Conservation (phyloP, 2,888 invertebrate genomes). For the Zaprionus obscuricornis region DNA sequence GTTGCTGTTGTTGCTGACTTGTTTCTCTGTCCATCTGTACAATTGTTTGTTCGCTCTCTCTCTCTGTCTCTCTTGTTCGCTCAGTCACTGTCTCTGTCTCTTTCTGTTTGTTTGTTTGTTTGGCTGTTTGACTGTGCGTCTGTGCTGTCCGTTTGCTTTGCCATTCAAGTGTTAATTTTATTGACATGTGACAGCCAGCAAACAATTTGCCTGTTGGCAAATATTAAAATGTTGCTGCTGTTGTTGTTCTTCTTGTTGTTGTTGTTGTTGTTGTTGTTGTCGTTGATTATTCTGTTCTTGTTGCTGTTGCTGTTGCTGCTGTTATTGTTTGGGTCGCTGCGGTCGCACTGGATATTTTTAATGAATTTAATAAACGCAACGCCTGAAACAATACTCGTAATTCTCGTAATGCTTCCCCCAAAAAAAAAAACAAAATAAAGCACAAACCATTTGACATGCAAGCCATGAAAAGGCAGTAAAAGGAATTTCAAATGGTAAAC, state of each 20-base stretch:
- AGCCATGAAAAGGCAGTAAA: slow-evolving; percentile 45
- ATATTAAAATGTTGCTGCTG: slow-evolving; percentile 52
- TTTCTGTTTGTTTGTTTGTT: slow-evolving; percentile 1
- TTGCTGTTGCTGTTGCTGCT: slow-evolving; percentile 12
- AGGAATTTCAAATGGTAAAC: slow-evolving; percentile 44
- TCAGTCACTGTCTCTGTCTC: not conserved
- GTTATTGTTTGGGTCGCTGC: slow-evolving; percentile 36
- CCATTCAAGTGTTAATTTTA: slow-evolving; percentile 74
- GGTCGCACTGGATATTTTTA: slow-evolving; percentile 63
- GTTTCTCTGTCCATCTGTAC: slow-evolving; percentile 8
- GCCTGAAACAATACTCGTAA: slow-evolving; percentile 46
- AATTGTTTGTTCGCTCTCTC: not conserved
- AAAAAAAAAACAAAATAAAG: slow-evolving; percentile 11
- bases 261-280: not conserved
- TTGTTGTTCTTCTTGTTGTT: slow-evolving; percentile 11
- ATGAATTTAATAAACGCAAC: slow-evolving; percentile 65
- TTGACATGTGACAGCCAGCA: slow-evolving; percentile 74
- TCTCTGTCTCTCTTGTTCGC: slow-evolving; percentile 2
- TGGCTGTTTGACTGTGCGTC: slow-evolving; percentile 4
- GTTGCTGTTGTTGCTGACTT: slow-evolving; percentile 21
- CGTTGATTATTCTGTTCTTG: slow-evolving; percentile 10
- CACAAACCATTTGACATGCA: slow-evolving; percentile 53
- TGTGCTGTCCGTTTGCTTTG: slow-evolving; percentile 31
- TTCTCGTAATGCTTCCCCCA: slow-evolving; percentile 28
- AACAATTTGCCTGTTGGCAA: slow-evolving; percentile 59